Conservation (phyloP, 2,797 vertebrate genomes). For the Eulemur mongoz region DNA sequence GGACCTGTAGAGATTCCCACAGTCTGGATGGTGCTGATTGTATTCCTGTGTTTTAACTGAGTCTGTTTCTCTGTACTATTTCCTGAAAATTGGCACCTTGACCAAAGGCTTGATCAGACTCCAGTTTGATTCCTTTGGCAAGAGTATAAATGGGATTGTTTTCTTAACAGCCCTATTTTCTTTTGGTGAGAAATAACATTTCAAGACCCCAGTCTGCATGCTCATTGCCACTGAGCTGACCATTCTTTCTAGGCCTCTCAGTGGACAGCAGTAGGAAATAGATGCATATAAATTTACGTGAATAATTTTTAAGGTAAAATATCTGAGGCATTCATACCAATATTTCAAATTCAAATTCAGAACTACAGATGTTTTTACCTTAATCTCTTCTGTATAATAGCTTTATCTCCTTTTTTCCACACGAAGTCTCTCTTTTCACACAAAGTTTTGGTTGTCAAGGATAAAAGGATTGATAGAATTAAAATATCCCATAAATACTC, state of each 20-base stretch:
- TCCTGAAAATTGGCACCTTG: neutral
- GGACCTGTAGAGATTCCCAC: neutral
- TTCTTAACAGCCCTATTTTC: neutral
- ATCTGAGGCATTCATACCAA: neutral
- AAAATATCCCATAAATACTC: neutral
- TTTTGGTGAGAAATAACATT: neutral
- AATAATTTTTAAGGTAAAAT: neutral
- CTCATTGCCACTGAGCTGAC: neutral
- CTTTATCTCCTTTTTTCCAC: neutral
- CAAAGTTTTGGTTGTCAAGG: constrained; percentile 6
- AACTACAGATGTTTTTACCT: neutral
- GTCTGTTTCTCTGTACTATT: neutral
- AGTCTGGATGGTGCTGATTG: neutral
- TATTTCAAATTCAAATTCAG: neutral
- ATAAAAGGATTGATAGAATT: neutral
- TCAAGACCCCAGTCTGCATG: neutral
- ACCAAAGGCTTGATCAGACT: neutral
- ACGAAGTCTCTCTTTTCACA: neutral
- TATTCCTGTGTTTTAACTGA: neutral
- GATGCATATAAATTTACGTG: neutral
- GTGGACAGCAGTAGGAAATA: neutral
- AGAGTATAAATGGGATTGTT: neutral
- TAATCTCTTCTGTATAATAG: neutral
- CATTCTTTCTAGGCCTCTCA: neutral
- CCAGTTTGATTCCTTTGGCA: neutral